These are phyloP conservation scores for Erebia epiphron DNA, from an alignment of 2,888 invertebrate genomes.

Conservation along the genomic window DNA sequence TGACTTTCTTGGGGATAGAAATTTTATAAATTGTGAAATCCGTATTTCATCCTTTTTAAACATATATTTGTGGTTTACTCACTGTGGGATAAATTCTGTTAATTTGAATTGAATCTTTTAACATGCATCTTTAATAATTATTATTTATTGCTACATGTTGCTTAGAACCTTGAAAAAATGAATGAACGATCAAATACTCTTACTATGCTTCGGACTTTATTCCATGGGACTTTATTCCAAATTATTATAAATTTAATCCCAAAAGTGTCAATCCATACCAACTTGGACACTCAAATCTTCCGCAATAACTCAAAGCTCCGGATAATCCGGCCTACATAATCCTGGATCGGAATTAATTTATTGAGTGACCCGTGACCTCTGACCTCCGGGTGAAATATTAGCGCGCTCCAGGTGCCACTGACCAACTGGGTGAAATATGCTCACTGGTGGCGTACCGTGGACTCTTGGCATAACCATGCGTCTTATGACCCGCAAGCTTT, in stretches of 20 bases:
- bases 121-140: not conserved
- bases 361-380: slow-evolving; percentile 51
- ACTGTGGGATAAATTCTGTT: slow-evolving; percentile 2
- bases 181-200: too few species aligned
- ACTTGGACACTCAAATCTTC: slow-evolving; percentile 51
- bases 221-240: too few species aligned
- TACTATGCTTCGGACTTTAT: too few species aligned
- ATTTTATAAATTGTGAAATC: too few species aligned
- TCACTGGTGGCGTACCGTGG: not conserved
- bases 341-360: slow-evolving; percentile 63
- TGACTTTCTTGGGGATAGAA: too few species aligned
- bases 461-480: not conserved
- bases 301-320: slow-evolving; percentile 56
- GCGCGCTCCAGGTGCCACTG: slow-evolving; percentile 22
- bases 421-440: slow-evolving; percentile 10
- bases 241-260: slow-evolving; percentile 54
- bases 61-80: not conserved
- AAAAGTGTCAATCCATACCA: slow-evolving; percentile 51
- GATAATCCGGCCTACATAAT: slow-evolving; percentile 64
- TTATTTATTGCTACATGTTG: too few species aligned
- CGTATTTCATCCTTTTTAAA: too few species aligned
- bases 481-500: not conserved
- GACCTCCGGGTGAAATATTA: slow-evolving; percentile 55
- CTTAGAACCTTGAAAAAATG: too few species aligned
- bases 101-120: not conserved